Conservation (phyloP, 1,140 invertebrate genomes). For the Pseudachorutes palmiensis region DNA sequence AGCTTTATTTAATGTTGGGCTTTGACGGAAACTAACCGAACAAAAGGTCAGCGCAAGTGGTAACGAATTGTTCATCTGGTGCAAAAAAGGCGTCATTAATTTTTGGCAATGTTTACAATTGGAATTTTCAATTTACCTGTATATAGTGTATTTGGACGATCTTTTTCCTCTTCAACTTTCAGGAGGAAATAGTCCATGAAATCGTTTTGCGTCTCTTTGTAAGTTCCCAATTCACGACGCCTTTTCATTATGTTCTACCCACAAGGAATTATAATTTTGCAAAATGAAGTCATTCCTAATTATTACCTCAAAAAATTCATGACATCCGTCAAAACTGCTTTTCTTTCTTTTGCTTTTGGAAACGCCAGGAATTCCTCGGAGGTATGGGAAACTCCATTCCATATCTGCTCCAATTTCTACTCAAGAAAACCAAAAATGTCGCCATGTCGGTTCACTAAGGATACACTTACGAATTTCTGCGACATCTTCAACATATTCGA, state of each 20-base stretch:
- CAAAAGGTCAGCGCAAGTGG: slow-evolving; percentile 1
- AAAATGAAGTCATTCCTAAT: background rate
- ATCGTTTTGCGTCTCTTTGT: background rate
- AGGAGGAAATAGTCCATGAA: slow-evolving; percentile 12
- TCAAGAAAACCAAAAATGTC: too few relatives aligned
- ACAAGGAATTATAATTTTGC: background rate
- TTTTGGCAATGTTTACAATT: background rate
- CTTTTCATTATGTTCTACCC: slow-evolving; percentile 1
- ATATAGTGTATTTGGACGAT: background rate
- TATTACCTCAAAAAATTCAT: slow-evolving; percentile 11
- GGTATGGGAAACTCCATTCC: background rate
- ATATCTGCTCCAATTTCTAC: slow-evolving; percentile 1
- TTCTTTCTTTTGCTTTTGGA: background rate
- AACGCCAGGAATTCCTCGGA: background rate
- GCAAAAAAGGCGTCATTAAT: too few relatives aligned
- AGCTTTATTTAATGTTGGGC: too few relatives aligned
- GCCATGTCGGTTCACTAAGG: background rate
- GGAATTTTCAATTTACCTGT: slow-evolving; percentile 6
- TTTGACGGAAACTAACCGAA: too few relatives aligned
- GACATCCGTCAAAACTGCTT: background rate
- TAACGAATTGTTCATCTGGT: slow-evolving; percentile 5
- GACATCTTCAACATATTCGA: background rate
- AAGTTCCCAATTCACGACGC: background rate
- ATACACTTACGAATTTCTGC: background rate
- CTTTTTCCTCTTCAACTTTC: slow-evolving; percentile 9